Evolutionary conservation across 1,140 invertebrate genomes (phyloP), one percentile per base, ranked within the genome.

Genomic region (Vanessa atalanta): DNA sequence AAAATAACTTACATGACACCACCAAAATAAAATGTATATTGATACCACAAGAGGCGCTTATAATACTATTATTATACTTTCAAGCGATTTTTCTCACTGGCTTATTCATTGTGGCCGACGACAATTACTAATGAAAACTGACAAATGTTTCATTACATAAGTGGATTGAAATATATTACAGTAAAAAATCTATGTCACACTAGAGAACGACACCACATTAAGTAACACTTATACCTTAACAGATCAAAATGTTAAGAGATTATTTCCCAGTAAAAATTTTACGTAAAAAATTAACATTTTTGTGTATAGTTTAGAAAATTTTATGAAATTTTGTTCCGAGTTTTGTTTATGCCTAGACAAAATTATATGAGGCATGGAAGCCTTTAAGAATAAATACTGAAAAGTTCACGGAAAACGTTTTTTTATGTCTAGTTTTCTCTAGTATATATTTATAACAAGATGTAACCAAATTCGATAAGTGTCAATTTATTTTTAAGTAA

Each of bases 41-140:
- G 63, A 76, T 68, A 73, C 77, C 74, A 73, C 71, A 76, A 72
- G 67, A 79, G 74, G 77, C 70, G 77, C 74, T 76, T 79, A 79
- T 73, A 76, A 70, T 74, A 75, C 64, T 71, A 73, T 65, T 65
- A 20, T 61, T 76, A 50, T 73, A 57, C 77, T 77, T 77, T 73
- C 75, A 75, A 87, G 85, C 82, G 76, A 80, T 67, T 73, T 75
- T 77, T 72, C 79, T 84, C 79, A 80, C 81, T 77, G 76, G 66
- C 83, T 74, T 67, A 47, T 50, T 63, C 47, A 51, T 65, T 66
- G 47, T 67, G 37, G 37, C 31, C 57, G 47, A 74, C 66, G 50
- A 65, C n/a, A 55, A 57, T 43, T 43, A 43, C 66, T 61, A 61
- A 23, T 61, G 16, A 37, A 43, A 61, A 61, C 57, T 61, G 31